Conservation (phyloP, 2,797 vertebrate genomes). For the Sylvilagus floridanus region DNA sequence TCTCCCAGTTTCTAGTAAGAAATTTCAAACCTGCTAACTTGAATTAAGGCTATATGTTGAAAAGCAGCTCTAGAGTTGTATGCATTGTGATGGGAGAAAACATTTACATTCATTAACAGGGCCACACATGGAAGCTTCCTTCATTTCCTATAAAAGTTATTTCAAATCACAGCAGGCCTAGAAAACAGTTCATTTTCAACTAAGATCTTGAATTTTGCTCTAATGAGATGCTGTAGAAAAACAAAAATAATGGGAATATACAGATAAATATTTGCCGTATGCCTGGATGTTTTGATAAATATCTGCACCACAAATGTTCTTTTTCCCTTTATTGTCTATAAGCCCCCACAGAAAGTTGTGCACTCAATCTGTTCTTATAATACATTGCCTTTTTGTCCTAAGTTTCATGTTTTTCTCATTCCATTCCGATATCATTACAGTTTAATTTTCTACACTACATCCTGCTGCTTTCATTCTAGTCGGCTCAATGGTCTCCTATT, state of each 20-base stretch:
- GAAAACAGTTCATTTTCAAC: constrained; percentile 66
- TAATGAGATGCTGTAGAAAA: constrained; percentile 60
- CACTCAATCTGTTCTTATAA: not conserved
- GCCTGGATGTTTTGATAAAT: constrained; percentile 33
- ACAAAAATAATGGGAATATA: constrained; percentile 49
- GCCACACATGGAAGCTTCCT: constrained; percentile 19
- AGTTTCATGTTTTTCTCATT: not conserved
- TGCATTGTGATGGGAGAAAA: not conserved
- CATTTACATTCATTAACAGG: constrained; percentile 70
- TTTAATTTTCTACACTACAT: not conserved
- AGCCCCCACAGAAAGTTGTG: not conserved
- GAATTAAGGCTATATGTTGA: constrained; percentile 1
- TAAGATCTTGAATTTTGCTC: constrained; percentile 60
- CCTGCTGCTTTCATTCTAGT: not conserved
- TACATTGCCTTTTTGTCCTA: not conserved
- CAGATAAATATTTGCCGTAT: constrained; percentile 57
- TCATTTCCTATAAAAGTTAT: constrained; percentile 65
- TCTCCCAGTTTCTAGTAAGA: constrained; percentile 8
- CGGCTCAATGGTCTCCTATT: not conserved
- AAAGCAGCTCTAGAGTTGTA: constrained; percentile 8
- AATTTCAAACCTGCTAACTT: constrained; percentile 28
- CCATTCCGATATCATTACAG: not conserved
- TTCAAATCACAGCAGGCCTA: constrained; percentile 73
- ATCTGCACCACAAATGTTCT: constrained; percentile 15
- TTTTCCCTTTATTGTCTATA: not conserved